A percentile compares a stretch with the other conserved stretches of the same genome.
Conservation (phyloP, 1,140 invertebrate genomes). For the Nephotettix cincticeps region DNA sequence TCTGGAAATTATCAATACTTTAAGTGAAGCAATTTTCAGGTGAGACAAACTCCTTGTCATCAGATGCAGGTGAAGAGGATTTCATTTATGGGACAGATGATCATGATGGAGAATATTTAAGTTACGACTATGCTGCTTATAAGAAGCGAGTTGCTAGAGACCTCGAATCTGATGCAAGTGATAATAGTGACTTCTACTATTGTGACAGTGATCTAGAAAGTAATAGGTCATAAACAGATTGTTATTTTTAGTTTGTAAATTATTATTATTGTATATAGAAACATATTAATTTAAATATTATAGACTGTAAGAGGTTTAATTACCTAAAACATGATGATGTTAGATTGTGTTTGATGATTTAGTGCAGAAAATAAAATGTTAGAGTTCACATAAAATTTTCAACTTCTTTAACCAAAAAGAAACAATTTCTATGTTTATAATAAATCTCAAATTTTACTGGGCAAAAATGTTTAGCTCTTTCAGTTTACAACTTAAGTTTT, state of each 20-base stretch:
- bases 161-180: constrained; percentile 6
- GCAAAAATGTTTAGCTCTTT: no score
- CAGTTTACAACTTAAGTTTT: no score
- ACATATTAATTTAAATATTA: not conserved
- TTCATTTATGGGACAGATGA: not conserved
- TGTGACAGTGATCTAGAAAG: constrained; percentile 1
- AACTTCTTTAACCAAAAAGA: no score
- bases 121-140: not conserved
- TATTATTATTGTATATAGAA: not conserved
- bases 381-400: no score
- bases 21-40: no score
- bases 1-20: no score
- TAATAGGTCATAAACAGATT: not conserved
- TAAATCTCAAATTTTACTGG: no score
- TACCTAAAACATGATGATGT: no score
- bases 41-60: constrained; percentile 1
- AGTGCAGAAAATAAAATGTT: no score
- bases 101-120: not conserved
- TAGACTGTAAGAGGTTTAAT: no score
- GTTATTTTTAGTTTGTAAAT: not conserved
- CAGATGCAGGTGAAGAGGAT: constrained; percentile 1
- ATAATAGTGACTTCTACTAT: constrained; percentile 8
- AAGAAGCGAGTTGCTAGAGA: not conserved
- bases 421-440: no score
- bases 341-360: no score